These are phyloP conservation scores for Tragulus kanchil DNA, from an alignment of 2,113 vertebrate genomes.

Conservation along the genomic window DNA sequence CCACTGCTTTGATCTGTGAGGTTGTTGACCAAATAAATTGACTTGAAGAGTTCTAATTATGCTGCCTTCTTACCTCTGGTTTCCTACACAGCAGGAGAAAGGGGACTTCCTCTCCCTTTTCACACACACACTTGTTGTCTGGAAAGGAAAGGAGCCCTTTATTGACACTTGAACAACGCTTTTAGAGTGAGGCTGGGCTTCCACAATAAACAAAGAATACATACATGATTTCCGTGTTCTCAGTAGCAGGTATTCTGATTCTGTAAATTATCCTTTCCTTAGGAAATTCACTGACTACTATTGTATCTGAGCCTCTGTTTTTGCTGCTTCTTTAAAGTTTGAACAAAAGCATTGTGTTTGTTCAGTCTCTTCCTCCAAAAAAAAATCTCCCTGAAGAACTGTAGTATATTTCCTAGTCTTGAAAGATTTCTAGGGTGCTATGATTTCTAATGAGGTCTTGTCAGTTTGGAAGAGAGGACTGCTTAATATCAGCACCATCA, in stretches of 20 bases:
- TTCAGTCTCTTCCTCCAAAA: neutral
- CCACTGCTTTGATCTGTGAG: neutral
- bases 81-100: neutral
- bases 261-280: neutral
- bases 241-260: neutral
- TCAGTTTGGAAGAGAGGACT: neutral
- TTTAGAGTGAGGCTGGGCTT: neutral
- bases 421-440: neutral
- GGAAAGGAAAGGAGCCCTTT: neutral
- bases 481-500: neutral
- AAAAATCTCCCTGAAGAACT: neutral
- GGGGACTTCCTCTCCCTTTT: neutral
- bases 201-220: neutral
- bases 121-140: neutral
- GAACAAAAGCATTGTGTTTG: neutral
- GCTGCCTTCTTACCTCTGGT: neutral
- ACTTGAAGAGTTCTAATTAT: neutral
- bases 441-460: neutral
- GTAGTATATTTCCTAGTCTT: neutral
- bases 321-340: neutral
- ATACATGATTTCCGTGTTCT: neutral
- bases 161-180: neutral
- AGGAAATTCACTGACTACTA: neutral
- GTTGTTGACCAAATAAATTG: neutral
- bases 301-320: neutral